Evolutionary conservation across 2,113 vertebrate genomes (phyloP), one percentile per base, ranked within the genome.

Genomic region (Pomatostomus ruficeps): DNA sequence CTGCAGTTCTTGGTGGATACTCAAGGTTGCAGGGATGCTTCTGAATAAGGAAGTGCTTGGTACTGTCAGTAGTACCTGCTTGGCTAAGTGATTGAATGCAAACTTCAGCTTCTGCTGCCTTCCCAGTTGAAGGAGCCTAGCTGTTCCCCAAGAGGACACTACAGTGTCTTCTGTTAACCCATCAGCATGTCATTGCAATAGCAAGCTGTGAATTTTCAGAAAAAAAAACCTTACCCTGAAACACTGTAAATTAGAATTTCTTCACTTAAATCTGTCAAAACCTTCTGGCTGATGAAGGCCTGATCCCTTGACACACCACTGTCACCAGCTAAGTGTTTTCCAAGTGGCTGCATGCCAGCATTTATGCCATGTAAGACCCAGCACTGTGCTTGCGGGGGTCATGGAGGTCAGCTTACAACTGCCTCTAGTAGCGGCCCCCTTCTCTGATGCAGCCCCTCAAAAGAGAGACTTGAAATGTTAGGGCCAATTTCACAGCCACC

Each of bases 381-480:
- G 18, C 23, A 40, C 52, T 75, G 18, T 43, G 45, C 24, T 78
- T 59, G 20, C 3, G 2, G 12, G 9, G 7, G 19, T 40, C 1
- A 1, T 20, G 16, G 52, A 79, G 16, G 18, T 38, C 38, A 52
- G 46, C 7, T 40, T 61, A 55, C 9, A 55, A 20, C 49, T 45
- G 31, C 31, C 38, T 55, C 49, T 54, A 11, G 35, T 17, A 23
- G 46, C 5, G 3, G 16, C 31, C 75, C 22, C 23, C 16, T 65
- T 33, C 79, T 78, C n/a, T 52, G 18, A 2, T 18, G 21, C 21
- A 49, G 29, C 5, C 36, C 0, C 1, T 35, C 2, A 1, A 58
- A 62, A 70, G 6, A 55, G 22, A 36, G 9, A 48, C 23, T 62
- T 67, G 42, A 35, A 82, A 73, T 11, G 3, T 23, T 40, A n/a